A percentile compares a stretch with the other conserved stretches of the same genome.
phyloP scores from a whole-genome alignment of 2,113 vertebrate species.

The Ancistrus triradiatus region DNA sequence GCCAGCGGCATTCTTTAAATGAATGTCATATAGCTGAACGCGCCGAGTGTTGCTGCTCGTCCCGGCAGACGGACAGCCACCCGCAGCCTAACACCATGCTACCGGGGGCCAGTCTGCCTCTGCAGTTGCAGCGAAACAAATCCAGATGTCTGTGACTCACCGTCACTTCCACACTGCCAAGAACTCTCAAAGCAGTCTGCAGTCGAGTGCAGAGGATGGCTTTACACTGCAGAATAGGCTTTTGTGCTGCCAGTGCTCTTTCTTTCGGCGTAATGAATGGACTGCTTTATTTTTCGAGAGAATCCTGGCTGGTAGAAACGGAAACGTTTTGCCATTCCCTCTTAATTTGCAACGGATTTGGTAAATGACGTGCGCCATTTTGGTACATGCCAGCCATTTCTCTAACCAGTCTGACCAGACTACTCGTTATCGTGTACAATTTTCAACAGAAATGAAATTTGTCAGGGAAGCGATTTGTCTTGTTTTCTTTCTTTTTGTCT shows the following conservation, averaged over 20 bases:
- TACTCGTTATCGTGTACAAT: too few relatives aligned
- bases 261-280: conserved; percentile 48
- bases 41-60: conserved; percentile 6
- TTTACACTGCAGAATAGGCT: conserved; percentile 44
- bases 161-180: conserved; percentile 44
- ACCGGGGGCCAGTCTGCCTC: conserved; percentile 53
- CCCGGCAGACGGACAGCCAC: conserved; percentile 38
- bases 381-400: too few relatives aligned
- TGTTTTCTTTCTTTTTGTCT: too few relatives aligned
- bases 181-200: conserved; percentile 38
- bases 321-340: conserved; percentile 42
- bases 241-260: conserved; percentile 36
- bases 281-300: conserved; percentile 42
- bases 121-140: conserved; percentile 52
- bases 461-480: too few relatives aligned
- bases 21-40: neutral
- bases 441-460: too few relatives aligned
- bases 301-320: conserved; percentile 31
- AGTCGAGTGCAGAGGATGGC: conserved; percentile 34
- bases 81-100: conserved; percentile 59
- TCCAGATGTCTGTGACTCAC: conserved; percentile 67
- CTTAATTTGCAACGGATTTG: conserved; percentile 27
- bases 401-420: too few relatives aligned
- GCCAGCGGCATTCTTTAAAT: neutral
- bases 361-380: too few relatives aligned